A percentile compares a stretch with the other conserved stretches of the same genome.
Conservation (phyloP, 2,888 invertebrate genomes). For the Epirrhoe tristata region DNA sequence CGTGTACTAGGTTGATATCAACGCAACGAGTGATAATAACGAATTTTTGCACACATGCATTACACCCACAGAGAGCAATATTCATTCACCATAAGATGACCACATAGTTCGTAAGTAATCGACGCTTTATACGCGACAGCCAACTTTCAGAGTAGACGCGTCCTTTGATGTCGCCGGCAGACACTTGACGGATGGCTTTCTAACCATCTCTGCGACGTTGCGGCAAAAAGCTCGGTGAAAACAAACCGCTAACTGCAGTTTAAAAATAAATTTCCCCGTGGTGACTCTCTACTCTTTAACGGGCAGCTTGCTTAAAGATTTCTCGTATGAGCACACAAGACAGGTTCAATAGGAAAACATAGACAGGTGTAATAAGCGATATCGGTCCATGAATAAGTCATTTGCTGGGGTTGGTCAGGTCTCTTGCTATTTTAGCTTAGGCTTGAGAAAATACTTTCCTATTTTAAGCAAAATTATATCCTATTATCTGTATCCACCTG, state of each 20-base stretch:
- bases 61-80: not conserved
- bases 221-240: constrained; percentile 79
- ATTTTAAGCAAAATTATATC: not conserved
- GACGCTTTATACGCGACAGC: not conserved
- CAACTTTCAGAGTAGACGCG: constrained; percentile 38
- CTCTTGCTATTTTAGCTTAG: not conserved
- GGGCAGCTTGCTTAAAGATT: constrained; percentile 52
- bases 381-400: constrained; percentile 8
- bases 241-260: constrained; percentile 73
- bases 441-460: not conserved
- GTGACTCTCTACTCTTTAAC: constrained; percentile 56
- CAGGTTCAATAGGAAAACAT: constrained; percentile 28
- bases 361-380: constrained; percentile 14
- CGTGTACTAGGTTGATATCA: too few relatives aligned
- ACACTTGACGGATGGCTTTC: constrained; percentile 82
- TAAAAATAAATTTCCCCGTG: constrained; percentile 69
- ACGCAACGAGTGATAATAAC: not conserved
- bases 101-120: not conserved
- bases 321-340: constrained; percentile 48
- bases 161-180: constrained; percentile 73
- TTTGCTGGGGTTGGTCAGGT: not conserved
- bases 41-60: not conserved
- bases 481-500: too few relatives aligned
- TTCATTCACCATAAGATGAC: not conserved
- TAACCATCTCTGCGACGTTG: constrained; percentile 72